These are phyloP conservation scores for Galeopterus variegatus DNA, from an alignment of 2,113 vertebrate species.

Conservation along the genomic window DNA sequence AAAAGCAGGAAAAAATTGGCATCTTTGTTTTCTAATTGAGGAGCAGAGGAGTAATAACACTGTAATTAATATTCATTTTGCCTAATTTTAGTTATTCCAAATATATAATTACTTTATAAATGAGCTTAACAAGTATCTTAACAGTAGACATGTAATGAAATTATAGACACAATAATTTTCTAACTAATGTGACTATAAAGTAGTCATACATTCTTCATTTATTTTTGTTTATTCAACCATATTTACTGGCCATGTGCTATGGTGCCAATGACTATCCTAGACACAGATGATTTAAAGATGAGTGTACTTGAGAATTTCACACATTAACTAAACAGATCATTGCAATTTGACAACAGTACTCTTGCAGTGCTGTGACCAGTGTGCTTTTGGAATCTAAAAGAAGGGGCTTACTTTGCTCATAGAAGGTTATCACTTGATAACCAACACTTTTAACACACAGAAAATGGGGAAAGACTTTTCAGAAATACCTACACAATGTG, in stretches of 20 bases:
- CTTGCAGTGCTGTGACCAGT: neutral
- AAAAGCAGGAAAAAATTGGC: neutral
- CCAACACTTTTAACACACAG: neutral
- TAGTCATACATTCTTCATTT: neutral
- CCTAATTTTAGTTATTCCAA: neutral
- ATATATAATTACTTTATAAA: slow-evolving; percentile 12
- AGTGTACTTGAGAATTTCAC: neutral
- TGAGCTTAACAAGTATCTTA: slow-evolving; percentile 21
- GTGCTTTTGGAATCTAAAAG: neutral
- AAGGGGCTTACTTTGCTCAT: neutral
- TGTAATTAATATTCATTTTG: slow-evolving; percentile 30
- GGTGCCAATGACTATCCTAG: neutral
- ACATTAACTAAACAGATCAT: neutral
- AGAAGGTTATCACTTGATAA: neutral
- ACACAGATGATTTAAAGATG: neutral
- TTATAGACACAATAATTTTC: neutral
- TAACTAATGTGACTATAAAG: slow-evolving; percentile 1
- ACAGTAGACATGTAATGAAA: neutral
- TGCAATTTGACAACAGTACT: neutral
- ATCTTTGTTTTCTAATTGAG: neutral
- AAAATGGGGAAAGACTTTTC: neutral
- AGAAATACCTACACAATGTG: neutral
- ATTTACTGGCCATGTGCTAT: neutral
- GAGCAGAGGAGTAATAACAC: neutral
- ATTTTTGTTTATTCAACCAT: neutral